Percentiles rank a stretch among this genome's conserved stretches.
Conservation (phyloP, 2,888 invertebrate species). For the Drosophila neotestacea region DNA sequence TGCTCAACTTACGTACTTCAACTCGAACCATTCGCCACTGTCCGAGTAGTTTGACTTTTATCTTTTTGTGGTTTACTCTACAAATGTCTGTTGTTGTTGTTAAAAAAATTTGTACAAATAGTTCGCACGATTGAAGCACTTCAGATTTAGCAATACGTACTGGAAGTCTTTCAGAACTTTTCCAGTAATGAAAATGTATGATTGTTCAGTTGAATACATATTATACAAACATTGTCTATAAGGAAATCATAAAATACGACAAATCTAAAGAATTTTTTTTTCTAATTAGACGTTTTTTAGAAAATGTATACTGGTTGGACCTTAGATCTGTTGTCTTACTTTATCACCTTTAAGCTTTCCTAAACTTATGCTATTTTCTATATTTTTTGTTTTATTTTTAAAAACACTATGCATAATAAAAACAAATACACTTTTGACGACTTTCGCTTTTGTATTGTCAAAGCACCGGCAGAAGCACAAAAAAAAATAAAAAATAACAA, state of each 20-base stretch:
- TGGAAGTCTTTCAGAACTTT: constrained; percentile 16
- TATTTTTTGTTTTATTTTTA: constrained; percentile 12
- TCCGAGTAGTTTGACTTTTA: constrained; percentile 49
- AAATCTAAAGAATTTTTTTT: no score
- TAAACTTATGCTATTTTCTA: constrained; percentile 6
- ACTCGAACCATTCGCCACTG: constrained; percentile 40
- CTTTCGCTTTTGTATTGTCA: constrained; percentile 67
- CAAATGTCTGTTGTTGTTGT: constrained; percentile 29
- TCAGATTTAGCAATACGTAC: constrained; percentile 28
- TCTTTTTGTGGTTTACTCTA: constrained; percentile 30
- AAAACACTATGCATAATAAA: constrained; percentile 40
- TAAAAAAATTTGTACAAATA: constrained; percentile 41
- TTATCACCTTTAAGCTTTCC: neutral
- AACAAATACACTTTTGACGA: constrained; percentile 62
- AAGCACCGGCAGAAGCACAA: constrained; percentile 38
- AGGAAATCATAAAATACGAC: neutral
- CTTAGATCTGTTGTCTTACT: neutral
- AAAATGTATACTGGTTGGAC: neutral
- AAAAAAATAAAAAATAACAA: constrained; percentile 28
- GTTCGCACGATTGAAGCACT: constrained; percentile 37
- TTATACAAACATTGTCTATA: neutral
- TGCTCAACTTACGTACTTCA: constrained; percentile 72
- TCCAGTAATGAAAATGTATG: neutral
- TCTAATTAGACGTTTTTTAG: no score
- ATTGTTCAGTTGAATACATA: no score